Percentiles rank a stretch among this genome's conserved stretches.
Conservation (phyloP, 2,113 vertebrate genomes). For the Picathartes gymnocephalus region DNA sequence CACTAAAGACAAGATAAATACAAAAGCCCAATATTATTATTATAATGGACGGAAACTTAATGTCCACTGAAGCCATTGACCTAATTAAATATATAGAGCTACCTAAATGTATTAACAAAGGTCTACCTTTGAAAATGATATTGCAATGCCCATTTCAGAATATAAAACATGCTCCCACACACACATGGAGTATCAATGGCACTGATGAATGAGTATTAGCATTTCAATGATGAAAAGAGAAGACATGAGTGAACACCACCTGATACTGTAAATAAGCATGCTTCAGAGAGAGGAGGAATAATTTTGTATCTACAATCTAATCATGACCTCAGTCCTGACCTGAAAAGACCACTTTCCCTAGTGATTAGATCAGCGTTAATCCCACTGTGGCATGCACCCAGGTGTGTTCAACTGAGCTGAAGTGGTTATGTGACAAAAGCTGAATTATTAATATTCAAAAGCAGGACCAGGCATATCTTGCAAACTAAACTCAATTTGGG, state of each 20-base stretch:
- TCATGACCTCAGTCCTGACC: slow-evolving; percentile 41
- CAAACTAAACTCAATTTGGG: not conserved
- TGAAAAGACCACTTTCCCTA: slow-evolving; percentile 49
- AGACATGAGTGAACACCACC: slow-evolving; percentile 40
- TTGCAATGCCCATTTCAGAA: not conserved
- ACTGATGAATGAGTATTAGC: slow-evolving; percentile 55
- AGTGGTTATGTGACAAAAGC: slow-evolving; percentile 30
- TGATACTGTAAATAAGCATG: slow-evolving; percentile 47
- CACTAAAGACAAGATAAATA: not conserved
- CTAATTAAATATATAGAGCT: not conserved
- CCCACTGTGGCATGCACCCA: slow-evolving; percentile 35
- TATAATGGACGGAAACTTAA: not conserved
- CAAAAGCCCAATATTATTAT: not conserved
- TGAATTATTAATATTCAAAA: slow-evolving; percentile 34
- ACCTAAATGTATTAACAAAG: not conserved
- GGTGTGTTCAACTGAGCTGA: slow-evolving; percentile 36
- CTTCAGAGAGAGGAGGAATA: slow-evolving; percentile 12
- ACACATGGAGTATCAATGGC: slow-evolving; percentile 3
- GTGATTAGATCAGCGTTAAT: slow-evolving; percentile 57
- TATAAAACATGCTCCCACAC: not conserved
- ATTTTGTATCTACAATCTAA: slow-evolving; percentile 35
- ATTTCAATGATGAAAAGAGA: slow-evolving; percentile 46
- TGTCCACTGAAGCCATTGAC: not conserved
- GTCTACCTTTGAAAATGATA: not conserved
- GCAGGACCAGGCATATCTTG: not conserved